Conservation (phyloP, 1,140 invertebrate species). For the Periplaneta americana region DNA sequence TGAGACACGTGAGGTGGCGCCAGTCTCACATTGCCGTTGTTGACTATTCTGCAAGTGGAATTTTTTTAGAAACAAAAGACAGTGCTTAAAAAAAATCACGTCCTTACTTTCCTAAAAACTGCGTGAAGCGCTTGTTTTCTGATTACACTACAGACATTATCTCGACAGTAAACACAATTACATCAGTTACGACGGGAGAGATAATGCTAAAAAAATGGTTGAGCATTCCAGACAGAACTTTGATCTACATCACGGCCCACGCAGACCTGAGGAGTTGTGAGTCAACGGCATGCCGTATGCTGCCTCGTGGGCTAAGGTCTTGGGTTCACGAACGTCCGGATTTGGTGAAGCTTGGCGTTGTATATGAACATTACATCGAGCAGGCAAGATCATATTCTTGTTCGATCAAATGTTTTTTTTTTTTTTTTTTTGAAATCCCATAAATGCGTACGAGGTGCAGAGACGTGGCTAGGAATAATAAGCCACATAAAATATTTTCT, state of each 20-base stretch:
- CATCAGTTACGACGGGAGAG: neutral
- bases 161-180: neutral
- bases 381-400: too few relatives aligned
- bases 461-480: too few relatives aligned
- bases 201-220: neutral
- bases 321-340: too few relatives aligned
- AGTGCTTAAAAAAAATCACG: neutral
- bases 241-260: neutral
- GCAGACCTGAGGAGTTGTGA: neutral
- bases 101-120: neutral
- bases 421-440: too few relatives aligned
- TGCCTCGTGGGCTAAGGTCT: too few relatives aligned
- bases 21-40: neutral
- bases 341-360: too few relatives aligned
- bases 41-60: neutral
- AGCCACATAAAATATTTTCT: too few relatives aligned
- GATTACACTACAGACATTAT: neutral
- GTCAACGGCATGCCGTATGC: neutral
- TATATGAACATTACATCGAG: too few relatives aligned
- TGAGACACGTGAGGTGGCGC: neutral
- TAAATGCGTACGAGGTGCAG: too few relatives aligned
- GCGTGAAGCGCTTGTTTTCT: neutral
- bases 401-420: too few relatives aligned
- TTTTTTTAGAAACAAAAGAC: neutral
- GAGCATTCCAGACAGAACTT: neutral